These are phyloP conservation scores for Strongylocentrotus purpuratus DNA, from an alignment of 35 echinoderm and acorn worm genomes.

Conservation along the genomic window DNA sequence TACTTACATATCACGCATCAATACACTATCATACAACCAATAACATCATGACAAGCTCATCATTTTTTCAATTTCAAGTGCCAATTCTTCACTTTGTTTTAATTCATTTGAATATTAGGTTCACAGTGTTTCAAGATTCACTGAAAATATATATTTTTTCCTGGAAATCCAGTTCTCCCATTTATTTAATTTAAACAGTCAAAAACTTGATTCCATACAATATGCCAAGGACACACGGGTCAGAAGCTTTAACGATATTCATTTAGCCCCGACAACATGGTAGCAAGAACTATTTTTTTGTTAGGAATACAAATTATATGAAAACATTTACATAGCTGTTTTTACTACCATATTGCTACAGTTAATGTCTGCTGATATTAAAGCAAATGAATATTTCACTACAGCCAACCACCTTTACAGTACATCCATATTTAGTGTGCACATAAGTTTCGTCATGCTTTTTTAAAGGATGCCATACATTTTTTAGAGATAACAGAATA, in stretches of 20 bases:
- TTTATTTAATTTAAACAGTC: background rate
- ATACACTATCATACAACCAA: background rate
- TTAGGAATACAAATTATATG: constrained; percentile 37
- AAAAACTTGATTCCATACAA: background rate
- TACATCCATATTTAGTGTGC: background rate
- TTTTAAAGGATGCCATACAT: too few relatives aligned
- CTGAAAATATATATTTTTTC: background rate
- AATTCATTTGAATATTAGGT: constrained; percentile 8
- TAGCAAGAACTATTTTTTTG: background rate
- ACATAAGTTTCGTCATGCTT: too few relatives aligned
- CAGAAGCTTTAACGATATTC: background rate
- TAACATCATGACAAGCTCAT: background rate
- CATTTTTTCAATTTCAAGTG: background rate
- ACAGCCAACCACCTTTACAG: background rate
- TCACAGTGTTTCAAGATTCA: background rate
- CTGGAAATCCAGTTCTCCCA: background rate
- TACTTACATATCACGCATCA: background rate
- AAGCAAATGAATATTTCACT: background rate
- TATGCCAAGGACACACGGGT: background rate
- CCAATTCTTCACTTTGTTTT: constrained; percentile 25
- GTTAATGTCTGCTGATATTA: background rate
- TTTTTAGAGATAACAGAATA: too few relatives aligned
- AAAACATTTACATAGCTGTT: background rate
- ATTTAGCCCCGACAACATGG: background rate
- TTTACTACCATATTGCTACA: background rate